Evolutionary conservation across 2,888 invertebrate genomes (phyloP).

Genomic region (Escarpia spicata): DNA sequence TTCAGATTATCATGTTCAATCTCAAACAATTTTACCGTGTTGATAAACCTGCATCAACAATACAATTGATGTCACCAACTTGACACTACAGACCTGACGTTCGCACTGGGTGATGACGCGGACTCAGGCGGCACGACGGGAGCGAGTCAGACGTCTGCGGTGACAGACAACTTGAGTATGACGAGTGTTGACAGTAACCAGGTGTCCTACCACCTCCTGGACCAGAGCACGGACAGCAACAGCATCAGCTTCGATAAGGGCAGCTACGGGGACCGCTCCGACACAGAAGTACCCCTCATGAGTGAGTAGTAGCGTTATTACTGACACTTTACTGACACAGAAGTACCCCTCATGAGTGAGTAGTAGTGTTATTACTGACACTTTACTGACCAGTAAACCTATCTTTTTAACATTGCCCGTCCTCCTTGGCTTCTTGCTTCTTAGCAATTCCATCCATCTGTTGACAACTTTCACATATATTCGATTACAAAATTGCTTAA

Average conservation of each 20-base stretch:
- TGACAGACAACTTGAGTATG: conserved; percentile 40
- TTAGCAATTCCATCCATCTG: no score
- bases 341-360: no score
- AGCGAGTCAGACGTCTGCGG: conserved; percentile 32
- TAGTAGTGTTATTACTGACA: no score
- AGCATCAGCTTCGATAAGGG: conserved; percentile 29
- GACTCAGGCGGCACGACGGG: neutral
- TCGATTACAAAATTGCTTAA: no score
- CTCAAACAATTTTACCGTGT: neutral
- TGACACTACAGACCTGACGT: neutral
- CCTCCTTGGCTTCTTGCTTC: no score
- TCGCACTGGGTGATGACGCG: neutral
- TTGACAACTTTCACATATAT: no score
- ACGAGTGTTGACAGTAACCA: conserved; percentile 37
- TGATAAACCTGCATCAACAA: neutral
- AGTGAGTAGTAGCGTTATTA: conserved; percentile 23
- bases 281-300: conserved; percentile 36
- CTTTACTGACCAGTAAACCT: no score
- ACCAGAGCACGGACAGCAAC: conserved; percentile 36
- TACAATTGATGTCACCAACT: neutral
- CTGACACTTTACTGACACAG: neutral
- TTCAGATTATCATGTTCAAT: neutral
- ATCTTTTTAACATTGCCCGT: no score
- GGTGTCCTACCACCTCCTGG: conserved; percentile 36
- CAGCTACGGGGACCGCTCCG: conserved; percentile 34